These are phyloP conservation scores for Tachina lurida DNA, from an alignment of 2,888 invertebrate genomes.

Conservation along the genomic window DNA sequence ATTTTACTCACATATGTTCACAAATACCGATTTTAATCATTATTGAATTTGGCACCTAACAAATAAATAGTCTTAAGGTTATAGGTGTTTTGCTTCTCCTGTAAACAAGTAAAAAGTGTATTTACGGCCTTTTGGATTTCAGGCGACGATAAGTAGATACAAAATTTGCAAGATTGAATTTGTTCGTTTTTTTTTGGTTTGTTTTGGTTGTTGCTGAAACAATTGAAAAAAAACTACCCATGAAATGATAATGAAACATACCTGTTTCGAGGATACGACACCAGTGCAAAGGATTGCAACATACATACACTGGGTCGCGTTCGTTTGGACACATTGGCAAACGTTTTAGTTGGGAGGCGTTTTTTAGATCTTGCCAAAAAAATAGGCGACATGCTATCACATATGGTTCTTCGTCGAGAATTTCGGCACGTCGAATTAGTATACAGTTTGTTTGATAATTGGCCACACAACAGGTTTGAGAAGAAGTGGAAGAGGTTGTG, in stretches of 20 bases:
- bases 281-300: slow-evolving; percentile 97
- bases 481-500: slow-evolving; percentile 37
- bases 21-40: too few relatives aligned
- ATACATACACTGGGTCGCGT: slow-evolving; percentile 87
- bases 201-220: neutral
- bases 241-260: slow-evolving; percentile 81
- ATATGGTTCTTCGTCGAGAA: slow-evolving; percentile 83
- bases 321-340: slow-evolving; percentile 88
- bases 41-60: too few relatives aligned
- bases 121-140: too few relatives aligned
- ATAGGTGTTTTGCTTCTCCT: neutral
- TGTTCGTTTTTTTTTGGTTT: neutral
- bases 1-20: too few relatives aligned
- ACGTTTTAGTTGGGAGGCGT: slow-evolving; percentile 88
- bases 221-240: neutral
- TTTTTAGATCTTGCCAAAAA: slow-evolving; percentile 91
- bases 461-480: slow-evolving; percentile 31
- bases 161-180: neutral
- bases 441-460: slow-evolving; percentile 77
- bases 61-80: neutral
- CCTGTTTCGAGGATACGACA: slow-evolving; percentile 92
- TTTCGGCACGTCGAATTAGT: slow-evolving; percentile 77
- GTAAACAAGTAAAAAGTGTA: too few relatives aligned
- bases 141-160: too few relatives aligned
- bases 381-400: slow-evolving; percentile 91